phyloP scores from a whole-genome alignment of 2,888 invertebrate species.

The Plebejus anna region DNA sequence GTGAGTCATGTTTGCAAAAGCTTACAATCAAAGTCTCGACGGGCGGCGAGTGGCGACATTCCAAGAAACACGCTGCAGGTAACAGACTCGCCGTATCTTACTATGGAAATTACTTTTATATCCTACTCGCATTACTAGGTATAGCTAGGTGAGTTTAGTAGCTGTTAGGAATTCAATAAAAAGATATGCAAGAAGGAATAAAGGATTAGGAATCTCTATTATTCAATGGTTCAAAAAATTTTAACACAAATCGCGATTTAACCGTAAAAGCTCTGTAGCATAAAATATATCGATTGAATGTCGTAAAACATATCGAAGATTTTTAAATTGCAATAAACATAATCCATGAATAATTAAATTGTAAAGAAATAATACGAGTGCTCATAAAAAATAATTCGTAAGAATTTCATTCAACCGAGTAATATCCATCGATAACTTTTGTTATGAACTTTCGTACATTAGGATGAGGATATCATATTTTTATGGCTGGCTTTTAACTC shows the following conservation, averaged over 20 bases:
- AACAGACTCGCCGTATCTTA: conserved; percentile 5
- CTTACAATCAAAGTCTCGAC: conserved; percentile 62
- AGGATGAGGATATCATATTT: conserved; percentile 16
- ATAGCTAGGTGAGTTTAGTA: background rate
- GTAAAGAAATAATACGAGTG: background rate
- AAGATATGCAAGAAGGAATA: no score
- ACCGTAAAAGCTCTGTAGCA: background rate
- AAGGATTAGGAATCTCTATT: no score
- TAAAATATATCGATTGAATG: background rate
- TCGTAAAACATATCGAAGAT: background rate
- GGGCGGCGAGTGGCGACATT: conserved; percentile 68
- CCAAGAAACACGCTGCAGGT: conserved; percentile 46
- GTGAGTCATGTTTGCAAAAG: conserved; percentile 68
- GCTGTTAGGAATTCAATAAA: no score
- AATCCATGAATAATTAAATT: conserved; percentile 5
- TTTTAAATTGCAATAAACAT: background rate
- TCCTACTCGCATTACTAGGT: background rate
- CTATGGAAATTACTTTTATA: conserved; percentile 12
- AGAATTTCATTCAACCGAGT: background rate
- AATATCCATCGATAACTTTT: background rate
- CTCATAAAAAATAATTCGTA: background rate
- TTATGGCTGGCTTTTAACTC: conserved; percentile 16
- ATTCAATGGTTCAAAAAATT: background rate
- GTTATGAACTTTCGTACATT: conserved; percentile 5
- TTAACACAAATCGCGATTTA: background rate